A percentile compares a stretch with the other conserved stretches of the same genome.
phyloP scores from a whole-genome alignment of 2,797 vertebrate genomes.

The Octomys mimax region DNA sequence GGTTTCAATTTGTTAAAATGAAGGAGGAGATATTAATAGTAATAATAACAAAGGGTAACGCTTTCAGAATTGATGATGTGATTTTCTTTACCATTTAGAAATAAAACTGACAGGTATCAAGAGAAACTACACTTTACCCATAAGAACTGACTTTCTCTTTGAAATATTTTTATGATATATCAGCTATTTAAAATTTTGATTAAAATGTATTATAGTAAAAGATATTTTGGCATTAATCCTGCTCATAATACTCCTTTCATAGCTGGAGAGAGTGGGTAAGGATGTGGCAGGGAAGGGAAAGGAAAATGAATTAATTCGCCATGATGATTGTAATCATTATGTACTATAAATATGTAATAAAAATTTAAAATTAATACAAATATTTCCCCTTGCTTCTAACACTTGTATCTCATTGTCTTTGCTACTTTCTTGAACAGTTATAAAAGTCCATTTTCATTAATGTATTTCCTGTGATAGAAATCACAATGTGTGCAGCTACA shows the following conservation, averaged over 20 bases:
- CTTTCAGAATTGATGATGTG: not conserved
- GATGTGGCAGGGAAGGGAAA: not conserved
- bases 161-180: not conserved
- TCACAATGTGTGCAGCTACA: not conserved
- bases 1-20: not conserved
- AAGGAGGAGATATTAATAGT: not conserved
- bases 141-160: not conserved
- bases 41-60: not conserved
- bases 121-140: not conserved
- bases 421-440: not conserved
- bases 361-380: not conserved
- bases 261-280: not conserved
- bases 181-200: not conserved
- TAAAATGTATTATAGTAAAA: not conserved
- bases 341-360: not conserved
- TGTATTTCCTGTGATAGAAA: no score
- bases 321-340: not conserved
- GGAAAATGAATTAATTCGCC: not conserved
- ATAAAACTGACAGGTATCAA: not conserved
- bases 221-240: not conserved
- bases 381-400: not conserved
- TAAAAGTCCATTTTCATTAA: not conserved
- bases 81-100: not conserved
- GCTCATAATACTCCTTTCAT: not conserved
- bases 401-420: not conserved